Percentiles rank a stretch among this genome's conserved stretches.
These are phyloP conservation scores for Sinocyclocheilus anophthalmus DNA, from an alignment of 2,113 vertebrate genomes.

Conservation along the genomic window DNA sequence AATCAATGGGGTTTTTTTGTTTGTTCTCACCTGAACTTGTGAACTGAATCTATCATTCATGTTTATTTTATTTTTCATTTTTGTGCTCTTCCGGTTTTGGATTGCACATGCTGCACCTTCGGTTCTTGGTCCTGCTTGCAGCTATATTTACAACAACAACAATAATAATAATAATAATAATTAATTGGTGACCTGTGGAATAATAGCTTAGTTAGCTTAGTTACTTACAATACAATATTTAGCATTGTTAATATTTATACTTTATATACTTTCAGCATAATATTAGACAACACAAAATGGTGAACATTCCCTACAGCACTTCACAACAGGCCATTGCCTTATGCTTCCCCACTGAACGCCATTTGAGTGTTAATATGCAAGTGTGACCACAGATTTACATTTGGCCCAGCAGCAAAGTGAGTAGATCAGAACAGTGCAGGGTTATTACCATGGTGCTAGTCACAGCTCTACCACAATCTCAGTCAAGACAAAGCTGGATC, in stretches of 20 bases:
- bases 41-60: too few species aligned
- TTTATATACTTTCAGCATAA: neutral
- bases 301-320: neutral
- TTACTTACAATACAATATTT: neutral
- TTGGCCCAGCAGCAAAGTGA: neutral
- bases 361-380: constrained; percentile 8
- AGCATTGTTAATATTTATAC: neutral
- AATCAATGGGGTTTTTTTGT: too few species aligned
- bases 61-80: too few species aligned
- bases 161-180: too few species aligned
- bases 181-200: neutral
- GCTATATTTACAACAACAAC: too few species aligned
- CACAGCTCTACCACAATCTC: neutral
- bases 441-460: neutral
- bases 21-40: too few species aligned
- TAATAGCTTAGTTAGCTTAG: neutral
- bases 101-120: too few species aligned
- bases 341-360: neutral
- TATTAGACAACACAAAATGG: neutral
- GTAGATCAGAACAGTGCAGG: neutral
- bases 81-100: too few species aligned
- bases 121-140: too few species aligned
- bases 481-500: constrained; percentile 13
- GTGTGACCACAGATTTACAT: neutral
- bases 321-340: neutral